Evolutionary conservation across 2,113 vertebrate species (phyloP).

Genomic region (Sorex araneus): DNA sequence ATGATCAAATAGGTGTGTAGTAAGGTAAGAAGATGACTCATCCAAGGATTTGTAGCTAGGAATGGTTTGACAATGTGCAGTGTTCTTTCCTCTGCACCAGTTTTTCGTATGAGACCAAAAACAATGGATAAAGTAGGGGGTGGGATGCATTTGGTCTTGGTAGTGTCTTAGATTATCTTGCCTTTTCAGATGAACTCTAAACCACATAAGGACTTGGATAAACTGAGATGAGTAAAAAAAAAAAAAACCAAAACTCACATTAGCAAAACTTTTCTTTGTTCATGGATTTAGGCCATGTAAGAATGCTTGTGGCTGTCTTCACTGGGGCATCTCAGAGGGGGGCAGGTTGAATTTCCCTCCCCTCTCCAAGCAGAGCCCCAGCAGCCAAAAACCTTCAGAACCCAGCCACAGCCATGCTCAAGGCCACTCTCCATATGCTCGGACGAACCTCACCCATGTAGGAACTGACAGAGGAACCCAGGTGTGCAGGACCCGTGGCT

Average conservation of each 20-base stretch:
- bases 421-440: no score
- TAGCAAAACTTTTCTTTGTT: neutral
- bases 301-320: neutral
- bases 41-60: no score
- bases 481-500: no score
- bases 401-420: no score
- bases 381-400: no score
- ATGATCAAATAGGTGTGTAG: neutral
- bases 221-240: neutral
- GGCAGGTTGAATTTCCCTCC: no score
- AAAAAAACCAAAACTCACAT: neutral
- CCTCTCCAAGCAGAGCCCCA: no score
- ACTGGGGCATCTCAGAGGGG: no score
- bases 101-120: neutral
- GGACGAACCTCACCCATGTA: no score
- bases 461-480: no score
- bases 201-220: neutral
- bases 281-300: no score
- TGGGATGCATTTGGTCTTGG: neutral
- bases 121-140: no score
- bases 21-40: neutral
- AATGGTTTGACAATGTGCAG: neutral
- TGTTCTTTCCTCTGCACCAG: neutral
- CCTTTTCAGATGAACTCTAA: neutral
- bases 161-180: neutral